Percentiles rank a stretch among this genome's conserved stretches.
phyloP scores from a whole-genome alignment of 2,113 vertebrate genomes.

The Urocolius indicus region DNA sequence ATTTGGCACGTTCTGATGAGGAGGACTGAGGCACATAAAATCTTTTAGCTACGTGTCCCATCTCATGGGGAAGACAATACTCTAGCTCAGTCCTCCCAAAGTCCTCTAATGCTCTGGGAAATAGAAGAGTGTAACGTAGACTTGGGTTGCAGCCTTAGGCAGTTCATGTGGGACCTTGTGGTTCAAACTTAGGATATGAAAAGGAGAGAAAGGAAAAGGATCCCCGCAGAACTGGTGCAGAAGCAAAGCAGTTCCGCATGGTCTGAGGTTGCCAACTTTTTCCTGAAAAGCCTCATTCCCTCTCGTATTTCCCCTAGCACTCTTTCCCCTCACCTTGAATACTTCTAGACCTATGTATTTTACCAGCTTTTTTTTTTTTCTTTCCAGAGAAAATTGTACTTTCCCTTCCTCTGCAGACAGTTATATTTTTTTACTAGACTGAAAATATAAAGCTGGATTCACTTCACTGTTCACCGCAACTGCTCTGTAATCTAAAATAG shows the following conservation, averaged over 20 bases:
- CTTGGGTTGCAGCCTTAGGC: neutral
- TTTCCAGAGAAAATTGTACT: neutral
- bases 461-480: neutral
- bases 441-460: neutral
- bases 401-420: neutral
- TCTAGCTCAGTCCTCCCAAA: neutral
- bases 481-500: neutral
- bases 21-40: neutral
- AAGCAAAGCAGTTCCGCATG: neutral
- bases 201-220: neutral
- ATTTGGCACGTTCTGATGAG: neutral
- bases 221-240: neutral
- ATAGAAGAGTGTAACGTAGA: accelerated
- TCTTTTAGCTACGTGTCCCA: accelerated
- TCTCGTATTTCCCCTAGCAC: neutral
- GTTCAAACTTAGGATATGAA: neutral
- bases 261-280: neutral
- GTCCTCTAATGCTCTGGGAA: neutral
- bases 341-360: neutral
- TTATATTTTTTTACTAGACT: neutral
- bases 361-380: neutral
- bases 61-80: neutral
- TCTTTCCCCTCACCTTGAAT: neutral
- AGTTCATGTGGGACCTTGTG: neutral
- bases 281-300: neutral